Conservation (phyloP, 2,113 vertebrate species). For the Ammodytes dubius region DNA sequence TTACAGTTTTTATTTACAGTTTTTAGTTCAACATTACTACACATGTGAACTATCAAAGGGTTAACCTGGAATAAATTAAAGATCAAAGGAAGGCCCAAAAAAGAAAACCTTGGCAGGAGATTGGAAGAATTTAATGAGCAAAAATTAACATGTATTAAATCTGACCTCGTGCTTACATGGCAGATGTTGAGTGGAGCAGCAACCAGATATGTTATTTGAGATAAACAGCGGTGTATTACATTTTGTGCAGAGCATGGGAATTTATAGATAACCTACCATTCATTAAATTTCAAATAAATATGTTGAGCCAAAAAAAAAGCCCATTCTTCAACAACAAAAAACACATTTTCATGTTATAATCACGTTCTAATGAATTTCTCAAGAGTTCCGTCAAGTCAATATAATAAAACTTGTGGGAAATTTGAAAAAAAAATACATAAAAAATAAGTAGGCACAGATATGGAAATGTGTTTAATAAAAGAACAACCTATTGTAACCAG, state of each 20-base stretch:
- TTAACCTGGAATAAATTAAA: conserved; percentile 83
- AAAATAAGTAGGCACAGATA: conserved; percentile 1
- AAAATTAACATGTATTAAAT: conserved; percentile 89
- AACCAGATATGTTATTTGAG: conserved; percentile 51
- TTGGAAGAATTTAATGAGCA: conserved; percentile 85
- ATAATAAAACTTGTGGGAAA: neutral
- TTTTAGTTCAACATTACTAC: conserved; percentile 42
- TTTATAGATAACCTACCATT: neutral
- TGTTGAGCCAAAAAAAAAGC: neutral
- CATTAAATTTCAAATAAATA: neutral
- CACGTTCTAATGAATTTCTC: neutral
- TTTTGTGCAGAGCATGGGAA: conserved; percentile 12
- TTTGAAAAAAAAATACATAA: neutral
- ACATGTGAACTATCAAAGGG: conserved; percentile 75
- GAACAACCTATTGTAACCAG: conserved; percentile 23
- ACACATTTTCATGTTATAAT: neutral
- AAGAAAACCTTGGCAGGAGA: conserved; percentile 80
- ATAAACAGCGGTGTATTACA: conserved; percentile 45
- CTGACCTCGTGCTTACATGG: conserved; percentile 82
- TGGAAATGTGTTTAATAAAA: conserved; percentile 22
- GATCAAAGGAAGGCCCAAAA: conserved; percentile 84
- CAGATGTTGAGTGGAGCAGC: conserved; percentile 80
- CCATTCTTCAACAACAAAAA: neutral
- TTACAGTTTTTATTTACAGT: neutral
- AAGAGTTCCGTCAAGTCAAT: conserved; percentile 23